Conservation (phyloP, 2,888 invertebrate species). For the Callimorpha dominula region DNA sequence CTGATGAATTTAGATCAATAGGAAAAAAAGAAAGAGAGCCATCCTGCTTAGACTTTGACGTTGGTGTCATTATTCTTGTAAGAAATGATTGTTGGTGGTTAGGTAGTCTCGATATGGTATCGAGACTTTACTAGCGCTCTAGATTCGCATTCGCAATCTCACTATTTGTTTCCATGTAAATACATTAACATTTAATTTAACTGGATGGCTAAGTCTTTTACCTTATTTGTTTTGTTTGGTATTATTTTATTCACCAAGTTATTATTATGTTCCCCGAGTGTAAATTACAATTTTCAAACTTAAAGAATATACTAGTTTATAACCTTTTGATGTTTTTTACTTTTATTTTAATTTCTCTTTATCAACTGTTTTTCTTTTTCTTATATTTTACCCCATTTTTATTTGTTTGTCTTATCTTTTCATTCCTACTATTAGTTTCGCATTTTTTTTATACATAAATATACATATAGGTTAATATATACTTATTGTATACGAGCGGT, state of each 20-base stretch:
- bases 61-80: slow-evolving; percentile 51
- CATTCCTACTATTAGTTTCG: no score
- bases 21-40: slow-evolving; percentile 65
- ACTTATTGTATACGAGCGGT: no score
- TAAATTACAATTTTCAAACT: neutral
- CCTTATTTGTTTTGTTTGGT: neutral
- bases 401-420: no score
- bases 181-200: neutral
- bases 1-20: slow-evolving; percentile 81
- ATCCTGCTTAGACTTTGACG: slow-evolving; percentile 61
- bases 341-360: neutral
- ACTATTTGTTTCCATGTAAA: neutral
- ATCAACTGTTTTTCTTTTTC: neutral
- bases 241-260: neutral
- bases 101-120: slow-evolving; percentile 46
- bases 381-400: neutral
- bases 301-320: neutral
- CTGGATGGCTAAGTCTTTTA: neutral
- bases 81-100: slow-evolving; percentile 51
- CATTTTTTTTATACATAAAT: no score
- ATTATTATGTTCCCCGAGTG: neutral
- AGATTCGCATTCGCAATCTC: slow-evolving; percentile 28
- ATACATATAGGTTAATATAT: no score
- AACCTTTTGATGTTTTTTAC: neutral
- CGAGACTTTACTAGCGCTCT: slow-evolving; percentile 24